Base-by-base conservation (phyloP, 2,888 invertebrate genomes). In the Limnephilus lunatus region DNA sequence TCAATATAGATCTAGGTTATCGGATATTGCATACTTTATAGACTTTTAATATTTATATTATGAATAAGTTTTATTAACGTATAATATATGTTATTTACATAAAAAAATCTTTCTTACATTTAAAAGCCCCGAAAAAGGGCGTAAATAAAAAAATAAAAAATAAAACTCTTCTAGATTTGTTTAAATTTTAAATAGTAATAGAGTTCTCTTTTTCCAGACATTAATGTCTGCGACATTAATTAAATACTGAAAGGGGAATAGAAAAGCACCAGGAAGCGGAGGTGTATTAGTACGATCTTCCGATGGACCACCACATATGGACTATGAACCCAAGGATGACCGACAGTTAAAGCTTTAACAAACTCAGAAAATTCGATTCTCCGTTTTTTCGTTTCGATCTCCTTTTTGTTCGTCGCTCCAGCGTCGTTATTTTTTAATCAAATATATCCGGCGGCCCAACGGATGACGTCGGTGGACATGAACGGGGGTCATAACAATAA, bases 391-490 rank as follows among this genome's bases (percentile, higher is more conserved):
- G 89, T 92, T 92, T 88, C 92, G 90, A 91, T 92, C 92, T 94
- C 85, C 94, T 95, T 95, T 94, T 94, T 95, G 94, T 94, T 94
- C 94, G 91, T 95, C 94, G 94, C 95, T 48, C 95, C 95, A 95
- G 96, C 96, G 96, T 96, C 96, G 96, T 96, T 96, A 96, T 96
- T 96, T 96, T 96, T 96, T 96, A 96, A 96, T 96, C 96, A 96
- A 96, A 96, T 96, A 96, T 96, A 96, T 96, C 96, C 96, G 95
- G 95, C 95, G 95, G 95, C 95, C 95, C 96, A 96, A 96, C 95
- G 95, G 95, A 85, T 92, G 93, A 91, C 91, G 92, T 91, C 89
- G 85, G 90, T 87, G 82, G 92, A 91, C 89, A 90, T 53, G 85
- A n/a, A n/a, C 68, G 68, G 92, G 93, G 93, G 93, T 93, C 93